Percentiles rank a stretch among this genome's conserved stretches.
phyloP scores from a whole-genome alignment of 2,888 invertebrate species.

The Sthenelais limicola region DNA sequence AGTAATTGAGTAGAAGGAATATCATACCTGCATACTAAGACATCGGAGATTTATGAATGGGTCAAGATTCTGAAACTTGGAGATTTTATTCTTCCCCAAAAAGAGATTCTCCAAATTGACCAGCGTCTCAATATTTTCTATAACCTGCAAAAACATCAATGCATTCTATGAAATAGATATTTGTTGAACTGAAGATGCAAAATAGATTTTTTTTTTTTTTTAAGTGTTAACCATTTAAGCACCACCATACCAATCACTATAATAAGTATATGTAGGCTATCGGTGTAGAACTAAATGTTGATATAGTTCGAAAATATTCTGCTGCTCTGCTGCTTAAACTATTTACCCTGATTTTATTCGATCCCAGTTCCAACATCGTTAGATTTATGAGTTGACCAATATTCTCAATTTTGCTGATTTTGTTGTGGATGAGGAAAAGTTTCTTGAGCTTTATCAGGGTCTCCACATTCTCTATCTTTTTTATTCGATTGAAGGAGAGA shows the following conservation, averaged over 20 bases:
- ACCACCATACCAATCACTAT: too few species aligned
- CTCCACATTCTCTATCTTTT: conserved; percentile 87
- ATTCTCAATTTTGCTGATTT: conserved; percentile 89
- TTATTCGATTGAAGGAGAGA: conserved; percentile 94
- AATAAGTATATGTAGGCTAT: too few species aligned
- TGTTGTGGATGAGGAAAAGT: conserved; percentile 91
- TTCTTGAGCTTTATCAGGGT: conserved; percentile 84
- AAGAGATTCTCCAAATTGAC: conserved; percentile 84
- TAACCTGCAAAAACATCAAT: conserved; percentile 76
- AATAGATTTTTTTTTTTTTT: too few species aligned
- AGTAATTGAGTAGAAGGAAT: too few species aligned
- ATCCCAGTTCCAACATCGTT: conserved; percentile 91
- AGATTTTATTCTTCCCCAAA: conserved; percentile 95
- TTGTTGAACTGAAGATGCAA: too few species aligned
- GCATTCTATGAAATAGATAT: too few species aligned
- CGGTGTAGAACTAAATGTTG: too few species aligned
- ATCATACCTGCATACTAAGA: conserved; percentile 83
- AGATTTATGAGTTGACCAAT: conserved; percentile 85
- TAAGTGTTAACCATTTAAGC: too few species aligned
- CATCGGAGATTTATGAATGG: conserved; percentile 82
- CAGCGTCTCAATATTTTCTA: conserved; percentile 88
- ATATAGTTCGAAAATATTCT: too few species aligned
- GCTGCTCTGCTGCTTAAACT: too few species aligned
- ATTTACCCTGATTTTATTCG: conserved; percentile 85
- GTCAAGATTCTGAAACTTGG: conserved; percentile 86